A percentile compares a stretch with the other conserved stretches of the same genome.
These are phyloP conservation scores for Cryptocephalus moraei DNA, from an alignment of 2,888 invertebrate genomes.

Conservation along the genomic window DNA sequence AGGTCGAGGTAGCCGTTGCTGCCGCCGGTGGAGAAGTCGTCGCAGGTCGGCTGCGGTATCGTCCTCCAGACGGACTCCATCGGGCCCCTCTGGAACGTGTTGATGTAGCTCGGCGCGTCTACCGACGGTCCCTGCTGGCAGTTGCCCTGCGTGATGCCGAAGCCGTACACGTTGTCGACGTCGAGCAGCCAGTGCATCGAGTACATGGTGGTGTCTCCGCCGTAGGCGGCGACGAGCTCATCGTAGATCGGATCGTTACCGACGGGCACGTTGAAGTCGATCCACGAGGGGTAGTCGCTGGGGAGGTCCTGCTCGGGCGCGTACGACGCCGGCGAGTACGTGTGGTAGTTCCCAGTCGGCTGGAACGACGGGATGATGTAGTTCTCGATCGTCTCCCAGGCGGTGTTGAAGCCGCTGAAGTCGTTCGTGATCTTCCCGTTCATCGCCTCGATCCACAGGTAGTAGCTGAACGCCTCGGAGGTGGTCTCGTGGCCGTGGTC, in stretches of 20 bases:
- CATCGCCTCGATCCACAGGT: conserved; percentile 19
- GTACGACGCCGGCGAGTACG: conserved; percentile 17
- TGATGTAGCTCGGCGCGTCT: conserved; percentile 9
- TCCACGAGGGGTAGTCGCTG: conserved; percentile 14
- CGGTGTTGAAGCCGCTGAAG: conserved; percentile 17
- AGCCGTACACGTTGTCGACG: conserved; percentile 20
- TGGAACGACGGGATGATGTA: conserved; percentile 18
- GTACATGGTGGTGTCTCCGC: conserved; percentile 13
- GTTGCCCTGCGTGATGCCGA: conserved; percentile 15
- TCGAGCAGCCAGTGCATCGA: conserved; percentile 21
- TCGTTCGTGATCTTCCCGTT: conserved; percentile 17
- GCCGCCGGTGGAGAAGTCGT: conserved; percentile 17
- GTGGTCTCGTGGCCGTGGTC: conserved; percentile 22
- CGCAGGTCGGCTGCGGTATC: conserved; percentile 20
- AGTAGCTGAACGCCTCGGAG: conserved; percentile 20
- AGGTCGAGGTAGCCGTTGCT: conserved; percentile 16
- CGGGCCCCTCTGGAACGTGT: conserved; percentile 20
- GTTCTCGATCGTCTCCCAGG: conserved; percentile 17
- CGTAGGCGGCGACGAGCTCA: conserved; percentile 16
- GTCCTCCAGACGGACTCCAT: conserved; percentile 21
- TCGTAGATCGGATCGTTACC: conserved; percentile 18
- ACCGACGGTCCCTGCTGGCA: conserved; percentile 16
- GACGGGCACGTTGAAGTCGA: conserved; percentile 7
- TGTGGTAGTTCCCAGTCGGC: conserved; percentile 12
- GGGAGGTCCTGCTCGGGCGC: conserved; percentile 15